Conservation (phyloP, 2,888 invertebrate genomes). For the Mayetiola destructor region DNA sequence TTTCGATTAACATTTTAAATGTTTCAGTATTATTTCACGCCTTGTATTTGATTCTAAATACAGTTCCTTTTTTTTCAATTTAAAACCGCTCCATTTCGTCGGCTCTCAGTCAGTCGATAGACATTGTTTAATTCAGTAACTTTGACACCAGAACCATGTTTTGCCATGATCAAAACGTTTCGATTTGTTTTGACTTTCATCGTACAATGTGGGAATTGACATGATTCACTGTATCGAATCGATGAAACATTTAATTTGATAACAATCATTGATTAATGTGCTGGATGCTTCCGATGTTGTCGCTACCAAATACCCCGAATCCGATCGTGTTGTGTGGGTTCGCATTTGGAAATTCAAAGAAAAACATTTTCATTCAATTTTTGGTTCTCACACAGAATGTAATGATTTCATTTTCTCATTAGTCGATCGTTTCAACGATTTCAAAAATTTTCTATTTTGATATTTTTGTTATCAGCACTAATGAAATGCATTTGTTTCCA, state of each 20-base stretch:
- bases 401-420: background rate
- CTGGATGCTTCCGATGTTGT: background rate
- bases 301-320: background rate
- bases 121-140: background rate
- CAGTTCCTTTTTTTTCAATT: no score
- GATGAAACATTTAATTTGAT: conserved; percentile 8
- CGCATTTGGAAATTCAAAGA: background rate
- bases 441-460: no score
- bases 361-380: background rate
- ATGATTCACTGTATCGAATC: background rate
- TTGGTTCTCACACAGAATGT: background rate
- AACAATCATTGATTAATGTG: conserved; percentile 11
- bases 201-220: background rate
- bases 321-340: conserved; percentile 5
- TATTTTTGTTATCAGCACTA: background rate
- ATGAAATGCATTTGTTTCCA: no score
- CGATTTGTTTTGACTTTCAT: conserved; percentile 1
- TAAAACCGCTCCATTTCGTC: no score
- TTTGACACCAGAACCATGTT: conserved; percentile 4
- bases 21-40: no score
- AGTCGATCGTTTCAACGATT: background rate
- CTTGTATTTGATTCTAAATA: no score
- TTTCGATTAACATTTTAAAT: no score
- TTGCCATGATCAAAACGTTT: background rate
- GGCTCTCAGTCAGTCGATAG: no score